Evolutionary conservation across 2,797 vertebrate genomes (phyloP).

Genomic region (Semaprochilodus insignis): DNA sequence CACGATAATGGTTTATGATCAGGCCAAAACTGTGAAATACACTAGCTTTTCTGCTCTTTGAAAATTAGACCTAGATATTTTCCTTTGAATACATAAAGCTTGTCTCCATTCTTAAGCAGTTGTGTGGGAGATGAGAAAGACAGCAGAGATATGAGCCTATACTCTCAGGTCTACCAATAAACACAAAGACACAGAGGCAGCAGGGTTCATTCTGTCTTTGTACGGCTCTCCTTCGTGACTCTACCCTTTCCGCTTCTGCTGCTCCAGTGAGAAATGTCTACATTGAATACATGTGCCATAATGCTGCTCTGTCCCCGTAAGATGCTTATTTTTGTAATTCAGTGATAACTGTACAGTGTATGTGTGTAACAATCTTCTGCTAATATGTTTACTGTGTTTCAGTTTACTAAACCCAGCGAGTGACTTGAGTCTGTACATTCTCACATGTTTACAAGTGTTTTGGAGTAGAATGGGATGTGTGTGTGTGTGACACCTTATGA

Average conservation of each 20-base stretch:
- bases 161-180: neutral
- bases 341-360: conserved; percentile 51
- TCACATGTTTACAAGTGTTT: conserved; percentile 10
- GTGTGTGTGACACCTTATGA: neutral
- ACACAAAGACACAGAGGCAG: conserved; percentile 3
- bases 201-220: neutral
- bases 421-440: neutral
- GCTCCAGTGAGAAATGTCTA: conserved; percentile 31
- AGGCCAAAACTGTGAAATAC: conserved; percentile 3
- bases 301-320: conserved; percentile 60
- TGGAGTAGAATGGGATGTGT: neutral
- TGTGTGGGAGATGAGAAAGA: conserved; percentile 12
- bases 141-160: neutral
- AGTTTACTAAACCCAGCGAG: conserved; percentile 28
- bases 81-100: neutral
- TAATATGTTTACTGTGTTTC: conserved; percentile 7
- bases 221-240: neutral
- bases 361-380: conserved; percentile 30
- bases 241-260: conserved; percentile 23
- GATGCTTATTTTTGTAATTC: conserved; percentile 78
- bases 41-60: neutral
- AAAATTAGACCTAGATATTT: neutral
- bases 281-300: conserved; percentile 49
- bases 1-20: neutral
- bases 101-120: neutral